These are phyloP conservation scores for Dascyllus trimaculatus DNA, from an alignment of 2,113 vertebrate species.

Conservation along the genomic window DNA sequence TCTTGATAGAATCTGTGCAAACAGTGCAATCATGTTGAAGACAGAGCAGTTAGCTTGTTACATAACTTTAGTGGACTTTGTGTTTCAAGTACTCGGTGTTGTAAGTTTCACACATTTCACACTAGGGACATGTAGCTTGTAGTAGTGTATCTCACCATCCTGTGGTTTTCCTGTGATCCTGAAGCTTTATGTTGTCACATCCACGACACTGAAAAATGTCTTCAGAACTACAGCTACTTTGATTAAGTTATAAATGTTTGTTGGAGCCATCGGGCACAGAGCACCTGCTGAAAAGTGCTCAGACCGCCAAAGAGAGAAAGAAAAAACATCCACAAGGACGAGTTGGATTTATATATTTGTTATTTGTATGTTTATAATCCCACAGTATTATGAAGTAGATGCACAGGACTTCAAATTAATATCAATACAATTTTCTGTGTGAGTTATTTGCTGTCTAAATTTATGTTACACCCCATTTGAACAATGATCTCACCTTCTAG, in stretches of 20 bases:
- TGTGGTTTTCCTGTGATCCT: not conserved
- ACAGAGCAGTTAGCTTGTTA: slow-evolving; percentile 13
- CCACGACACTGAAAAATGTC: not conserved
- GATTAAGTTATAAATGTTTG: not conserved
- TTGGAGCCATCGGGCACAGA: too few species aligned
- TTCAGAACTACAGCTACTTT: not conserved
- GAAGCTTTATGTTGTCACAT: not conserved
- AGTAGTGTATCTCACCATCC: not conserved
- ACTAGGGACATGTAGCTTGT: not conserved
- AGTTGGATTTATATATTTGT: too few species aligned
- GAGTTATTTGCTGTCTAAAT: too few species aligned
- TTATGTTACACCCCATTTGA: too few species aligned
- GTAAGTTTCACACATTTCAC: slow-evolving; percentile 2
- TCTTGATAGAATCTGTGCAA: slow-evolving; percentile 19
- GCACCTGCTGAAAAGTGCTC: not conserved
- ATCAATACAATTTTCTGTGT: not conserved
- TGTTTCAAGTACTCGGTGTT: slow-evolving; percentile 17
- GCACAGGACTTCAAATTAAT: not conserved
- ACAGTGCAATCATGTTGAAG: not conserved
- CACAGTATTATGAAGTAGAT: too few species aligned
- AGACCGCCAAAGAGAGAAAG: too few species aligned
- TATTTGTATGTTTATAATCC: not conserved
- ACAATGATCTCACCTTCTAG: not conserved
- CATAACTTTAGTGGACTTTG: slow-evolving; percentile 1
- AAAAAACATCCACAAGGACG: too few species aligned